phyloP scores from a whole-genome alignment of 2,113 vertebrate genomes.

The Nothobranchius kuhntae region DNA sequence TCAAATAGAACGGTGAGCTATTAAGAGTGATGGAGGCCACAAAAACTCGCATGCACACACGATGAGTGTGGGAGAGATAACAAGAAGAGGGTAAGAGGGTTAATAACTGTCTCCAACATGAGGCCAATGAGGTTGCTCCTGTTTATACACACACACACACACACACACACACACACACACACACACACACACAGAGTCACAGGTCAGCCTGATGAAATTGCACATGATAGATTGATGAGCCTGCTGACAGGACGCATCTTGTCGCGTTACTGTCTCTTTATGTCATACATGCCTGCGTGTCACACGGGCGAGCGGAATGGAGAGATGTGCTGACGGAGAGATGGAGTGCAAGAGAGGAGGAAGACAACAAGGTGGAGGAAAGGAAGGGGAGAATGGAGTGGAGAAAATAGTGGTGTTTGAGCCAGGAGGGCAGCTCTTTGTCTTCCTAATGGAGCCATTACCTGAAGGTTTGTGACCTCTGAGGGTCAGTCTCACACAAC shows the following conservation, averaged over 20 bases:
- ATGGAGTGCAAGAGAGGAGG: conserved; percentile 3
- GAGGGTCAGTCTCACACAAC: conserved; percentile 37
- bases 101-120: conserved; percentile 65
- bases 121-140: conserved; percentile 24
- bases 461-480: conserved; percentile 47
- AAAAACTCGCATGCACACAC: conserved; percentile 17
- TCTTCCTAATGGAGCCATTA: conserved; percentile 71
- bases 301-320: conserved; percentile 2
- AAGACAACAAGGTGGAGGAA: neutral
- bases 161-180: conserved; percentile 5
- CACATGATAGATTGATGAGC: conserved; percentile 53
- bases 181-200: conserved; percentile 8
- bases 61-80: conserved; percentile 61
- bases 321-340: conserved; percentile 8
- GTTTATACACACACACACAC: conserved; percentile 10
- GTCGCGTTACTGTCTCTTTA: conserved; percentile 22
- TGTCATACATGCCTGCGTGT: conserved; percentile 30
- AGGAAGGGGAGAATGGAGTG: conserved; percentile 4
- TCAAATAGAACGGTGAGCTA: conserved; percentile 52
- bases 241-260: conserved; percentile 25
- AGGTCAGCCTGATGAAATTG: conserved; percentile 53
- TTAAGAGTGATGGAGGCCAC: conserved; percentile 50
- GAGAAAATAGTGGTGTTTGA: conserved; percentile 35
- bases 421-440: conserved; percentile 50
- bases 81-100: conserved; percentile 64